Conservation (phyloP, 1,140 invertebrate genomes). For the Tetramorium alpestre region DNA sequence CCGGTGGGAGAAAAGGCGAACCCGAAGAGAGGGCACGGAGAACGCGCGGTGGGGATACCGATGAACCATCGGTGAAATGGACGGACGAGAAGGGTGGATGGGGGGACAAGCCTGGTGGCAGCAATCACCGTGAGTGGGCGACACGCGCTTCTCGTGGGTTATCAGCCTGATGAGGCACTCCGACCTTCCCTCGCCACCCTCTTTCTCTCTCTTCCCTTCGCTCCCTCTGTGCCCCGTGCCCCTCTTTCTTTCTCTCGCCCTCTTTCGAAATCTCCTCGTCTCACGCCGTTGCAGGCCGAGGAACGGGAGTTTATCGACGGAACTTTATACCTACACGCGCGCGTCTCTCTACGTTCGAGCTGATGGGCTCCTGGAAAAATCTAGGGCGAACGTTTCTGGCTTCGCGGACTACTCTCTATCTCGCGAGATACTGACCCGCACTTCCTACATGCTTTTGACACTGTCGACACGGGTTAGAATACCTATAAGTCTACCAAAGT, state of each 20-base stretch:
- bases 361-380: constrained; percentile 40
- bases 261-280: constrained; percentile 27
- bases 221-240: neutral
- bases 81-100: constrained; percentile 8
- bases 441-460: constrained; percentile 35
- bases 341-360: constrained; percentile 25
- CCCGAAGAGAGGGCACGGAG: constrained; percentile 40
- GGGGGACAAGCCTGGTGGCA: constrained; percentile 76
- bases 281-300: constrained; percentile 36
- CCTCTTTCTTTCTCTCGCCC: neutral
- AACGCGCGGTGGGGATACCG: constrained; percentile 66
- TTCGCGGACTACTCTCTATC: constrained; percentile 20
- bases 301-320: constrained; percentile 60
- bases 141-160: constrained; percentile 81
- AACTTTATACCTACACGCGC: constrained; percentile 39
- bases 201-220: neutral
- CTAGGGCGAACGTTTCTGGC: constrained; percentile 29
- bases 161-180: constrained; percentile 77
- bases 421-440: constrained; percentile 24
- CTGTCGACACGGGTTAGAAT: constrained; percentile 39
- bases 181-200: constrained; percentile 43
- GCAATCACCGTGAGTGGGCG: constrained; percentile 83
- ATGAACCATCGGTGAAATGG: constrained; percentile 61
- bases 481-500: neutral
- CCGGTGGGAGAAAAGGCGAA: constrained; percentile 49